These are phyloP conservation scores for Hippocampus mohnikei DNA, from an alignment of 2,113 vertebrate species.

Conservation along the genomic window DNA sequence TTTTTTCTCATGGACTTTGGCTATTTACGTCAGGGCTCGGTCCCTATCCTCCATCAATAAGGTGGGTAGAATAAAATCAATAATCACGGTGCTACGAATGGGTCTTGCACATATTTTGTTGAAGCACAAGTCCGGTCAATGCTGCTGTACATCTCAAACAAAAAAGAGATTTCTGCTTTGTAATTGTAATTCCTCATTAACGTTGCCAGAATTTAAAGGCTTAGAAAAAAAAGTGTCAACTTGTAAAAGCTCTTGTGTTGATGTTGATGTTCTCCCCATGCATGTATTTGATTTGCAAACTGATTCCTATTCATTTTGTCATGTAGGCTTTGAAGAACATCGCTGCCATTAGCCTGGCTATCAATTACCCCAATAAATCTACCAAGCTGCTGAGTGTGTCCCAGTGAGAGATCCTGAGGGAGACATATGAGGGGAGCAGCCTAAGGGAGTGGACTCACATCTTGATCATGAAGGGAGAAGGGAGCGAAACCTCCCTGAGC, in stretches of 20 bases:
- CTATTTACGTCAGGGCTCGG: no score
- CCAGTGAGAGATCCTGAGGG: conserved; percentile 59
- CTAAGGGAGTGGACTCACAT: conserved; percentile 23
- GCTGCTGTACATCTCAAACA: not conserved
- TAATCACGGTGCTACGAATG: no score
- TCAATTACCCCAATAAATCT: conserved; percentile 96
- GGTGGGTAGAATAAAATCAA: no score
- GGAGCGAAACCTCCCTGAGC: conserved; percentile 7
- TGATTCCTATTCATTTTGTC: conserved; percentile 27
- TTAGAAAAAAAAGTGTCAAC: not conserved
- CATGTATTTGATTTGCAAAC: not conserved
- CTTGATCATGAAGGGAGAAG: conserved; percentile 25
- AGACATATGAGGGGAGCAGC: conserved; percentile 1
- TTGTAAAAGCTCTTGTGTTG: not conserved
- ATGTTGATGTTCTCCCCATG: not conserved
- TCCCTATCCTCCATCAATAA: no score
- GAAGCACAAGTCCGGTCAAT: no score
- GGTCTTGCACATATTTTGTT: no score
- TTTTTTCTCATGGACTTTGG: no score
- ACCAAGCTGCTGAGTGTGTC: conserved; percentile 85
- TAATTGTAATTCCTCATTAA: no score
- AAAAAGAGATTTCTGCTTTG: no score
- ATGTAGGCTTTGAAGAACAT: conserved; percentile 94
- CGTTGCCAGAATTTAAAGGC: no score
- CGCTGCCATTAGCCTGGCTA: conserved; percentile 95